A percentile compares a stretch with the other conserved stretches of the same genome.
phyloP scores from a whole-genome alignment of 2,113 vertebrate genomes.

The Cyanoliseus patagonus region DNA sequence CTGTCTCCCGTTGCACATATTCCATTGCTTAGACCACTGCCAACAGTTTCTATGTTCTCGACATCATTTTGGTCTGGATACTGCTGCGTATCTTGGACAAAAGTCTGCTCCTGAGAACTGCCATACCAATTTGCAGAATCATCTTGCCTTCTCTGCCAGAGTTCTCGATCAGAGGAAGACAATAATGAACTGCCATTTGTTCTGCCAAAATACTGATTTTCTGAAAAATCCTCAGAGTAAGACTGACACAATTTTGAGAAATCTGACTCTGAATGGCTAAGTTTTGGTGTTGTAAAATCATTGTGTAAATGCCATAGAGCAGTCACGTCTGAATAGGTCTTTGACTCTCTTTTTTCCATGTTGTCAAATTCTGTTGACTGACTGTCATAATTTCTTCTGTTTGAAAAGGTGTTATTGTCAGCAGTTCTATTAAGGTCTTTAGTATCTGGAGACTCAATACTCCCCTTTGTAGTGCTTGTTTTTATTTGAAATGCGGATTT shows the following conservation, averaged over 20 bases:
- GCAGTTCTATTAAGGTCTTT: conserved; percentile 71
- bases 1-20: conserved; percentile 85
- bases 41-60: conserved; percentile 85
- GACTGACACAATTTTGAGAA: conserved; percentile 97
- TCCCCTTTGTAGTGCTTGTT: conserved; percentile 75
- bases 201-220: conserved; percentile 89
- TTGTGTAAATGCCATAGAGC: conserved; percentile 93
- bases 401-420: conserved; percentile 77
- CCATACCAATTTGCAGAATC: conserved; percentile 83
- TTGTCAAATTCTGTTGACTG: conserved; percentile 73
- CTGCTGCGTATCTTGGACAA: conserved; percentile 70
- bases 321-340: conserved; percentile 79
- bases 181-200: conserved; percentile 89
- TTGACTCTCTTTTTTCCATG: conserved; percentile 79
- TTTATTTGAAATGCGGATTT: conserved; percentile 85
- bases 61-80: conserved; percentile 78
- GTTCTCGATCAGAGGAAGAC: conserved; percentile 93
- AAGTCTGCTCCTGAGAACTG: conserved; percentile 77
- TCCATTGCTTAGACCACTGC: conserved; percentile 91
- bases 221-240: conserved; percentile 96
- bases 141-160: conserved; percentile 91
- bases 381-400: conserved; percentile 78
- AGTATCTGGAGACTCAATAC: conserved; percentile 64
- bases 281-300: conserved; percentile 91
- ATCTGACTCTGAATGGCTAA: conserved; percentile 96